Percentiles rank a stretch among this genome's conserved stretches.
phyloP scores from a whole-genome alignment of 2,888 invertebrate genomes.

The Meganola albula region DNA sequence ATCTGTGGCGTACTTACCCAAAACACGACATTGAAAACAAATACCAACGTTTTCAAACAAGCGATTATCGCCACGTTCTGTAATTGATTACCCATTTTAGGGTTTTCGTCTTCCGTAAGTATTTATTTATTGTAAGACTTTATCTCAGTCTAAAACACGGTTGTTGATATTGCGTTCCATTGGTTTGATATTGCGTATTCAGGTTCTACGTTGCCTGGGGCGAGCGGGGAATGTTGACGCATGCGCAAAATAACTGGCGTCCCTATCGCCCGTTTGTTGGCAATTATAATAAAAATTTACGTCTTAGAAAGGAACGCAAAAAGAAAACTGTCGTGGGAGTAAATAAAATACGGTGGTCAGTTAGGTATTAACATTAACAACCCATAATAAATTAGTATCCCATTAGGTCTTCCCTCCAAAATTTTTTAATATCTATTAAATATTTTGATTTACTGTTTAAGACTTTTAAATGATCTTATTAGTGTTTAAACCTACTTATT shows the following conservation, averaged over 20 bases:
- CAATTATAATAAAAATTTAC: constrained; percentile 27
- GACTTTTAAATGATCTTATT: no score
- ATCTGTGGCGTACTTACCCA: no score
- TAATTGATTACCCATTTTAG: constrained; percentile 82
- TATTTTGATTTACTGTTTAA: no score
- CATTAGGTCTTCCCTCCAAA: no score
- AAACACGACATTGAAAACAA: constrained; percentile 88
- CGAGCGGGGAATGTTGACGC: constrained; percentile 28
- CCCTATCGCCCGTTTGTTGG: constrained; percentile 37
- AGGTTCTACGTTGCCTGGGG: constrained; percentile 2
- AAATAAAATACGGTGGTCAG: neutral
- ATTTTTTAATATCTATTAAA: no score
- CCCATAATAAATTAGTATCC: neutral
- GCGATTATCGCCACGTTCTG: constrained; percentile 86
- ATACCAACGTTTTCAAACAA: constrained; percentile 86
- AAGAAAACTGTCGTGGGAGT: neutral
- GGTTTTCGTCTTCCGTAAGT: no score
- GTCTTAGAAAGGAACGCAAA: neutral
- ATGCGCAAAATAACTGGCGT: constrained; percentile 55
- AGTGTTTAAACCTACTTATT: no score
- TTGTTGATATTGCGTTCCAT: no score
- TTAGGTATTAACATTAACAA: neutral
- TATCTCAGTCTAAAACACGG: no score
- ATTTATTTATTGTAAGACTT: no score
- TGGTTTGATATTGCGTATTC: constrained; percentile 10